Evolutionary conservation across 2,888 invertebrate genomes (phyloP).

Genomic region (Eilema caniola): DNA sequence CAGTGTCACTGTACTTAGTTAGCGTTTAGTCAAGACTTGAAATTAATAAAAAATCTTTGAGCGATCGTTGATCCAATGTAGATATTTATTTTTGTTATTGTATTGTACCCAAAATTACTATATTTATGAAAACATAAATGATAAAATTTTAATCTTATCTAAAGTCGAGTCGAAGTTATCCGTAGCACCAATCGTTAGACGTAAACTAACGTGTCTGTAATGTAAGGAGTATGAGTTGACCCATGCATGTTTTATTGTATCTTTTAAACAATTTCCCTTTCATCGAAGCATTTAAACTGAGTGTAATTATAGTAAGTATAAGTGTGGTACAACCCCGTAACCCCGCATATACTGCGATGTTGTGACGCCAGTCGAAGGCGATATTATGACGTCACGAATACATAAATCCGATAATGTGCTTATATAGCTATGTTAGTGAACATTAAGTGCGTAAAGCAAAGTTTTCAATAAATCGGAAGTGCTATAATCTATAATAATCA

Average conservation of each 20-base stretch:
- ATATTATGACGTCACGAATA: constrained; percentile 17
- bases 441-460: constrained; percentile 77
- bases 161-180: constrained; percentile 50
- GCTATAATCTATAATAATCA: constrained; percentile 81
- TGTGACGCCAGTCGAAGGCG: constrained; percentile 51
- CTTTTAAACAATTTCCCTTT: constrained; percentile 62
- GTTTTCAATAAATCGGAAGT: constrained; percentile 79
- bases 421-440: constrained; percentile 78
- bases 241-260: constrained; percentile 56
- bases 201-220: constrained; percentile 42
- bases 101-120: constrained; percentile 83
- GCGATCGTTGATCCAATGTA: constrained; percentile 85
- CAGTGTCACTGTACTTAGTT: constrained; percentile 83
- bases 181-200: constrained; percentile 51
- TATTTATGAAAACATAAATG: constrained; percentile 74
- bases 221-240: constrained; percentile 47
- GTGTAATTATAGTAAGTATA: constrained; percentile 71
- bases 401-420: constrained; percentile 58
- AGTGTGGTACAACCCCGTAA: constrained; percentile 55
- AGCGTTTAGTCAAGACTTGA: constrained; percentile 81
- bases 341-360: constrained; percentile 54
- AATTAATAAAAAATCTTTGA: constrained; percentile 74
- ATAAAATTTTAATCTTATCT: constrained; percentile 68
- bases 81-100: constrained; percentile 87
- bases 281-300: constrained; percentile 78